phyloP scores from a whole-genome alignment of 1,140 invertebrate genomes.

The Drosophila nikananu region DNA sequence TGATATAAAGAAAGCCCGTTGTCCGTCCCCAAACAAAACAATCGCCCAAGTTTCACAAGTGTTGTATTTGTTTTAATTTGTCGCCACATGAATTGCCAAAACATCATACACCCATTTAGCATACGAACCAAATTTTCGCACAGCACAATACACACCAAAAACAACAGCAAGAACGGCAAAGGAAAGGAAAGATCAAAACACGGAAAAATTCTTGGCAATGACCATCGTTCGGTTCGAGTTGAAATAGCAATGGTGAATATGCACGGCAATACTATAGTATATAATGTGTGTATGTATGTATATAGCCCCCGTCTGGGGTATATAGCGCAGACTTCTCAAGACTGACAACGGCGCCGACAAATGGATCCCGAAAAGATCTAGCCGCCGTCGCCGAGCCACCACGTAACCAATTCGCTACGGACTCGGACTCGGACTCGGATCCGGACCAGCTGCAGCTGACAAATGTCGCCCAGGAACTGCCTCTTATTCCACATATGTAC shows the following conservation, averaged over 20 bases:
- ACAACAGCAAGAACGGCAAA: conserved; percentile 9
- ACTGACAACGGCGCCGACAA: conserved; percentile 74
- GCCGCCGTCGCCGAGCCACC: neutral
- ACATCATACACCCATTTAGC: conserved; percentile 35
- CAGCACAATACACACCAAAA: conserved; percentile 16
- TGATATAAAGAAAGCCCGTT: conserved; percentile 48
- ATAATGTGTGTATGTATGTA: neutral
- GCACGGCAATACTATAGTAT: conserved; percentile 33
- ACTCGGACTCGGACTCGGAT: conserved; percentile 9
- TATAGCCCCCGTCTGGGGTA: conserved; percentile 13
- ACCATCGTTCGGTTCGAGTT: conserved; percentile 68
- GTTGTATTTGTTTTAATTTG: conserved; percentile 74
- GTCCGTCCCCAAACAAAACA: neutral
- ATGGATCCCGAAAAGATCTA: conserved; percentile 28
- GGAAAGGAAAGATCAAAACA: conserved; percentile 70
- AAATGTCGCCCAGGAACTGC: conserved; percentile 18
- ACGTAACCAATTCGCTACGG: conserved; percentile 24
- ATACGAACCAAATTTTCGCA: conserved; percentile 69
- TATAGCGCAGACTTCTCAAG: conserved; percentile 53
- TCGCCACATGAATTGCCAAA: conserved; percentile 80
- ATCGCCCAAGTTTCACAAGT: neutral
- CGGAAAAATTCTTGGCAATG: conserved; percentile 84
- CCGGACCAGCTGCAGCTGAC: conserved; percentile 29
- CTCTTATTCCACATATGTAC: neutral
- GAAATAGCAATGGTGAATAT: conserved; percentile 76